These are phyloP conservation scores for Melanostigma gelatinosum DNA, from an alignment of 2,113 vertebrate species.

Conservation along the genomic window DNA sequence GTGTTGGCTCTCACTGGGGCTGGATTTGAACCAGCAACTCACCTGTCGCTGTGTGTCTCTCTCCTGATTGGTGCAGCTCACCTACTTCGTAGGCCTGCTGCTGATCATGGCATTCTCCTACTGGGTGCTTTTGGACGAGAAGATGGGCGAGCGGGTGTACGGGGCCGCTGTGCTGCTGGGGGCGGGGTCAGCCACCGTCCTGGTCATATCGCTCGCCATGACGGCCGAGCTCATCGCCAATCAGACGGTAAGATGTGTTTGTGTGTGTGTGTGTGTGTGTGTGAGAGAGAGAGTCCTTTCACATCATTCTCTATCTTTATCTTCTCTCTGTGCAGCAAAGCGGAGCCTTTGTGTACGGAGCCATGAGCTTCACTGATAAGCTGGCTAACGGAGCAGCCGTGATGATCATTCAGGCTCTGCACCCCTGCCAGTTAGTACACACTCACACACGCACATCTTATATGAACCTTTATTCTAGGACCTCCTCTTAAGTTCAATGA, in stretches of 20 bases:
- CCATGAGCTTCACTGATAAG: conserved; percentile 98
- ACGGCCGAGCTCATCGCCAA: conserved; percentile 30
- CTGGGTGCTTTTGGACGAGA: background rate
- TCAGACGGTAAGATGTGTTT: conserved; percentile 85
- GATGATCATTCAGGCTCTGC: conserved; percentile 89
- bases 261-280: no score
- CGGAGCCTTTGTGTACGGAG: conserved; percentile 92
- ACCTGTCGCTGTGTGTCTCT: background rate
- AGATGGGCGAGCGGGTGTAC: background rate
- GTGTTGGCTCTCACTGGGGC: no score
- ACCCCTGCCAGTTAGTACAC: conserved; percentile 91
- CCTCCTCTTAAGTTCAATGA: no score
- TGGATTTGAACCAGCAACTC: background rate
- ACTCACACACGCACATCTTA: no score
- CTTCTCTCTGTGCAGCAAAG: conserved; percentile 85
- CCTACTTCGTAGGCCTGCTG: background rate
- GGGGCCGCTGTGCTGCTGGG: background rate
- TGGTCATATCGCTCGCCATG: background rate
- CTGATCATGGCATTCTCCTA: conserved; percentile 2
- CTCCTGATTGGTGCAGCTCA: conserved; percentile 1
- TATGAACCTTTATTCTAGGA: no score
- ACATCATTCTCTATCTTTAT: background rate
- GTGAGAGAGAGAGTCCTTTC: background rate
- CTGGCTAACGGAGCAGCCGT: conserved; percentile 92
- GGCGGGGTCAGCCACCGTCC: conserved; percentile 1